Conservation (phyloP, 2,113 vertebrate species). For the Tichodroma muraria region DNA sequence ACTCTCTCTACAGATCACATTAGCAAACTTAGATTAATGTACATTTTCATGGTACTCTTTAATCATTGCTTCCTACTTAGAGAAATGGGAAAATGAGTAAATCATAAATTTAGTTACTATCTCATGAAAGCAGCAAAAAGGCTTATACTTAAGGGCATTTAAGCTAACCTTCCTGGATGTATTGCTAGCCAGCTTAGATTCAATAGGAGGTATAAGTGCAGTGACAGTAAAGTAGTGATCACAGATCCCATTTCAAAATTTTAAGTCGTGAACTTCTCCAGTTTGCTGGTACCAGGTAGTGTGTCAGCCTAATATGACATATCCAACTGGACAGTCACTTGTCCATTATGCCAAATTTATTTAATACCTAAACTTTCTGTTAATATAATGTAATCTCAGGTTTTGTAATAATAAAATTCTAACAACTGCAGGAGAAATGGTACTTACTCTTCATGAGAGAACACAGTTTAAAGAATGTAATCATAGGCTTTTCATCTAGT, state of each 20-base stretch:
- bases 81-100: not conserved
- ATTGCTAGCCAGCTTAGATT: slow-evolving; percentile 85
- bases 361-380: not conserved
- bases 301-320: not conserved
- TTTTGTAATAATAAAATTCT: not conserved
- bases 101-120: slow-evolving; percentile 62
- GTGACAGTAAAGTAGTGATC: not conserved
- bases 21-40: not conserved
- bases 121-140: slow-evolving; percentile 83
- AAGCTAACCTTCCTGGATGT: slow-evolving; percentile 82
- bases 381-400: not conserved
- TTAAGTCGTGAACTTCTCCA: not conserved
- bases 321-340: not conserved
- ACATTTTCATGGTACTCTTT: not conserved
- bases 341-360: not conserved
- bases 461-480: not conserved
- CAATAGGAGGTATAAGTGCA: slow-evolving; percentile 75
- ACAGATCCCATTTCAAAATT: not conserved
- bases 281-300: not conserved
- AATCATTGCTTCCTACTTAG: not conserved
- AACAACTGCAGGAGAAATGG: not conserved
- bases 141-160: slow-evolving; percentile 81
- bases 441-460: not conserved
- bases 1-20: not conserved
- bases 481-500: not conserved